Base-by-base conservation (phyloP, 2,888 invertebrate species). In the Sussaba pulchella region DNA sequence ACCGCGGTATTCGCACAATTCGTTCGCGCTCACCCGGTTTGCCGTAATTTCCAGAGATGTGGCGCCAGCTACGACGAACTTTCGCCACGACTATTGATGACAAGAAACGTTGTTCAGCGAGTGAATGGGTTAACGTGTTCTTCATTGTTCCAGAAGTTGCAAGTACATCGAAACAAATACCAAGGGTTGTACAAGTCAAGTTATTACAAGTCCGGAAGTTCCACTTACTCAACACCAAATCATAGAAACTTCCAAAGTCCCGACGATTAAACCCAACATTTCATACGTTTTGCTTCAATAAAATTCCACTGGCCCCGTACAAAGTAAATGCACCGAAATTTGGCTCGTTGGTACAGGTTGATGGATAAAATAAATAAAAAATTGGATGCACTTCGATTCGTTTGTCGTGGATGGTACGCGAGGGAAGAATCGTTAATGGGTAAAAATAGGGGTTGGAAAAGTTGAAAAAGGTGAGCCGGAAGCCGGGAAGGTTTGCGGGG, bases 41-140 rank as follows among this genome's bases (percentile, higher is more conserved):
- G 39, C 41, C 26, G 43, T 54, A 57, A 76, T 69, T 69, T 39
- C 12, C 47, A 24, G 36, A 64, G 45, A 61, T 24, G 57, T 50
- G 47, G 31, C 41, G 47, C 39, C 70, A 14, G n/a, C 57, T 39
- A n/a, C 64, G 43, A 21, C 64, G 59, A 79, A 79, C 74, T 79
- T 74, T 64, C 21, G n/a, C 64, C 70, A 41, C 74, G 12, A 69
- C 63, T 66, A 74, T 66, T 17, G 74, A 50, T 47, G 70, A 70
- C 70, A 74, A 79, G 70, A 70, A 79, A 74, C 57, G 54, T 64
- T n/a, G 64, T 41, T 79, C 12, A 19, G 50, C 41, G 70, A 50
- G 45, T 8, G 59, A 54, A 52, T 31, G 31, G 54, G 64, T 14
- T 57, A 66, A 70, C 41, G 43, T 21, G 59, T 70, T 70, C 31